Conservation (phyloP, 2,113 vertebrate species). For the Pomatostomus ruficeps region DNA sequence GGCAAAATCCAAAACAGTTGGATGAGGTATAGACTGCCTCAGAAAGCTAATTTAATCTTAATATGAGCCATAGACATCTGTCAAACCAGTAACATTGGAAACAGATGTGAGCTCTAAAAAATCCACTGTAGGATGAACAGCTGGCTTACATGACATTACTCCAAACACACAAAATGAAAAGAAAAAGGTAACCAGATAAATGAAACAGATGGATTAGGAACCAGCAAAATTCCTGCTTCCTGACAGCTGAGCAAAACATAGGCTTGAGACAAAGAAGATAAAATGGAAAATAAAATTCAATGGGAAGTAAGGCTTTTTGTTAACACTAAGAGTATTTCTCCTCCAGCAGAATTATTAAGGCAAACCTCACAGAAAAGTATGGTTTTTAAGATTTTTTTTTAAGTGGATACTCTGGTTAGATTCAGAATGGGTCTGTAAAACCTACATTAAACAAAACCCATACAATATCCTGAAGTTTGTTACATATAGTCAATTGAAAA, state of each 20-base stretch:
- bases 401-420: neutral
- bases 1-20: neutral
- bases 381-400: neutral
- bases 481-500: neutral
- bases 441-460: neutral
- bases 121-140: neutral
- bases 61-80: constrained; percentile 35
- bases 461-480: neutral
- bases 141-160: neutral
- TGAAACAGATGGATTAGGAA: neutral
- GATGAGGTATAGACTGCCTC: neutral
- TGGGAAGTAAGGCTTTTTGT: neutral
- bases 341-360: neutral
- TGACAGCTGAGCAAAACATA: neutral
- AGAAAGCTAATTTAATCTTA: constrained; percentile 45
- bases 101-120: neutral
- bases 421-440: neutral
- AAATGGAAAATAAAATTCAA: neutral
- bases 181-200: neutral
- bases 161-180: neutral
- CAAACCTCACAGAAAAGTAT: neutral
- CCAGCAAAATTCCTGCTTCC: neutral
- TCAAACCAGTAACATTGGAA: constrained; percentile 6
- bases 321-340: neutral
- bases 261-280: neutral